Percentiles rank a stretch among this genome's conserved stretches.
Conservation (phyloP, 2,888 invertebrate genomes). For the Drosophila ochracea region DNA sequence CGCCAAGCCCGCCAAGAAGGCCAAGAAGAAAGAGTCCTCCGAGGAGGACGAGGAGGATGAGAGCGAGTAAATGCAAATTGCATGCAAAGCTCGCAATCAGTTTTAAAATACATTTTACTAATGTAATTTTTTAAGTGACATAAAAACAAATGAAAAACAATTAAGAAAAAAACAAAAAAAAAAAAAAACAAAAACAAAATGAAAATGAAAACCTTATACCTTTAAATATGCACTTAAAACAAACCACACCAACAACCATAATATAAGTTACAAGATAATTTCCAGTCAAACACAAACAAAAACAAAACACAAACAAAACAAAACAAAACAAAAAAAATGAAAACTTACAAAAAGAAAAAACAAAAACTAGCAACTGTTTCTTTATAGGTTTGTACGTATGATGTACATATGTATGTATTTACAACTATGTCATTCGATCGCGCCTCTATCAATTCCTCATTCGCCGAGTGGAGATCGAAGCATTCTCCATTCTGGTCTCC, state of each 20-base stretch:
- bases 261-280: constrained; percentile 73
- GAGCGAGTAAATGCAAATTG: constrained; percentile 86
- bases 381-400: constrained; percentile 72
- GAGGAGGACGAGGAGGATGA: constrained; percentile 89
- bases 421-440: constrained; percentile 54
- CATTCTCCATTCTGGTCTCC: constrained; percentile 7
- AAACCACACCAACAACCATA: constrained; percentile 65
- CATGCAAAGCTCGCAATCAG: constrained; percentile 76
- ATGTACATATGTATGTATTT: constrained; percentile 39
- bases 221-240: constrained; percentile 75
- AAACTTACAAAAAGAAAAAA: constrained; percentile 41
- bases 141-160: constrained; percentile 52
- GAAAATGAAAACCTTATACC: constrained; percentile 62
- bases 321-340: constrained; percentile 43
- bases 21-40: constrained; percentile 89
- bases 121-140: constrained; percentile 84
- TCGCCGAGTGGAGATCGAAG: constrained; percentile 11
- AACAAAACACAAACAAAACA: constrained; percentile 42
- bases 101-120: constrained; percentile 85
- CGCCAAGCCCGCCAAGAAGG: constrained; percentile 84
- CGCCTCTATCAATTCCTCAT: constrained; percentile 42
- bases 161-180: constrained; percentile 33
- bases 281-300: constrained; percentile 62
- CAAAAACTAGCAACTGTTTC: constrained; percentile 67
- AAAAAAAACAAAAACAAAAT: constrained; percentile 37